Base-by-base conservation (phyloP, 2,797 vertebrate species). In the Tinamus major region DNA sequence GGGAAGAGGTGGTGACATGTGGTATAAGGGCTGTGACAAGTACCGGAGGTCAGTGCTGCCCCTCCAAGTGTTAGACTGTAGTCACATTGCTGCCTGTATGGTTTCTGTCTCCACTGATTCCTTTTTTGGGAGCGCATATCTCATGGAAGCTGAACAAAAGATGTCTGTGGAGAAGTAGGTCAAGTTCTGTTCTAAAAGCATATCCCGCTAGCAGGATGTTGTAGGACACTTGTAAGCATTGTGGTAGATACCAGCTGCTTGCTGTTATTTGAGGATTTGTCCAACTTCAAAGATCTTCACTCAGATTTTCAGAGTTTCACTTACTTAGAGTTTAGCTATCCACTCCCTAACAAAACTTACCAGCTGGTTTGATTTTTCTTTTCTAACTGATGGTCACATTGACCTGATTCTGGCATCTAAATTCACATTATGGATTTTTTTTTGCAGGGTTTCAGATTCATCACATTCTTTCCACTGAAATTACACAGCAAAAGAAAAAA, bases 381-480 rank as follows among this genome's bases (percentile, higher is more conserved):
- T 89, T 75, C 58, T 85, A 24, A 26, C 27, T 33, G 23, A 29
- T 55, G 39, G 15, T 56, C 48, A 26, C 5, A 6, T 86, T 75
- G 71, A 51, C 20, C 9, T 4, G 1, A 33, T 72, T 77, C 2
- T 3, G 27, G n/a, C 3, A 20, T n/a, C 19, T 56, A 12, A n/a
- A 6, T 63, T 70, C 26, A 39, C 3, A 21, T 17, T 46, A 8
- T 61, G 72, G 63, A 80, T 20, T 79, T 51, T 51, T 85, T 91
- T 56, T 91, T 51, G 6, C 35, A n/a, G 17, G 24, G 5, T 49
- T 86, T 82, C 78, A 44, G 65, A 53, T 67, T 67, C 1, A 1
- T 92, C 72, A 70, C 6, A 0, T 44, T 10, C 85, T 94, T 91
- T 96, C 77, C 64, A 68, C 65, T 84, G 85, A 76, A 91, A 58